Evolutionary conservation across 1,140 invertebrate species (phyloP).

Genomic region (Lepidurus packardi): DNA sequence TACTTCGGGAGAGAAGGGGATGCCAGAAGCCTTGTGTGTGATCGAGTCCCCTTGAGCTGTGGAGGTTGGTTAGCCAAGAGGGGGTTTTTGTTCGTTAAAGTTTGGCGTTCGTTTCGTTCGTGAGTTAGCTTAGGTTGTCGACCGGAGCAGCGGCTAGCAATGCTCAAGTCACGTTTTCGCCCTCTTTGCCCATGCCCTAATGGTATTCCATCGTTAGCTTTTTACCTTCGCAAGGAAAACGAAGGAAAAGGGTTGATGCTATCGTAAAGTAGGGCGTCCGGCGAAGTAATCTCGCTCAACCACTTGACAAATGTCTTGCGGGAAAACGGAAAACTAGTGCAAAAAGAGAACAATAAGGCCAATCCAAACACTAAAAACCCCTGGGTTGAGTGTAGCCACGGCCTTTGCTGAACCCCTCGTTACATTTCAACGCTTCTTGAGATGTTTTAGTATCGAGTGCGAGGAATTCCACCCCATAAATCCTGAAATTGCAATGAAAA

Average conservation of each 20-base stretch:
- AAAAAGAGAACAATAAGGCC: background rate
- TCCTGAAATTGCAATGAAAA: too few species aligned
- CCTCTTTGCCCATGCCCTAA: background rate
- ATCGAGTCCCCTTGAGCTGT: background rate
- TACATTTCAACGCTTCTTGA: background rate
- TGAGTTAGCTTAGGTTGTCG: background rate
- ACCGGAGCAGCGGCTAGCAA: background rate
- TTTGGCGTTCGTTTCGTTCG: background rate
- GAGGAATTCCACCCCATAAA: too few species aligned
- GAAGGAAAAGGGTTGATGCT: constrained; percentile 14
- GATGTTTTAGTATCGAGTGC: too few species aligned
- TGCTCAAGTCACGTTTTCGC: background rate
- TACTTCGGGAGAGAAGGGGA: background rate
- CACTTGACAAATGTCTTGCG: constrained; percentile 13
- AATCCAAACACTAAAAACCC: background rate
- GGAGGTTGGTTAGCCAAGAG: background rate
- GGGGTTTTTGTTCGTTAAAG: background rate
- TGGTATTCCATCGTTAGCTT: background rate
- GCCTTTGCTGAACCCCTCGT: background rate
- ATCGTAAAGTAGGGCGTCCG: constrained; percentile 8
- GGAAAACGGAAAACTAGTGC: background rate
- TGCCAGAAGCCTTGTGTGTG: background rate
- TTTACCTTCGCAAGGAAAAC: background rate
- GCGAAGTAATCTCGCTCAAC: background rate
- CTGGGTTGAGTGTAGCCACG: background rate